These are phyloP conservation scores for Pogona vitticeps DNA, from an alignment of 2,113 vertebrate species.

Conservation along the genomic window DNA sequence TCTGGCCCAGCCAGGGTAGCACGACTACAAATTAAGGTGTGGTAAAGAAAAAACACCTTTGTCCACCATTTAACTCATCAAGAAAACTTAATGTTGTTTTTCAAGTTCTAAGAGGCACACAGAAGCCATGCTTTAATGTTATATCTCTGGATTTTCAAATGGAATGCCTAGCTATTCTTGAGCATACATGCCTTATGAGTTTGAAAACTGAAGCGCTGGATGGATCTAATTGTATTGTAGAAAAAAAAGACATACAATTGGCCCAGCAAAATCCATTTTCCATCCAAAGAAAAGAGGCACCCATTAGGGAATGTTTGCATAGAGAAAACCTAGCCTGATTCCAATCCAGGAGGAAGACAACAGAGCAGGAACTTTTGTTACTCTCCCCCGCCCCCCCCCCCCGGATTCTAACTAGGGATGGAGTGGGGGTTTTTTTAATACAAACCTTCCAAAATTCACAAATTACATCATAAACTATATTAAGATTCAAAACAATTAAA, in stretches of 20 bases:
- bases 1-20: not conserved
- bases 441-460: no score
- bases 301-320: not conserved
- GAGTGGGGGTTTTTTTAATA: no score
- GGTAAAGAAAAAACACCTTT: not conserved
- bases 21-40: conserved; percentile 10
- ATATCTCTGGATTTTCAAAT: not conserved
- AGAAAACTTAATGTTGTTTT: conserved; percentile 5
- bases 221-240: not conserved
- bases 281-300: not conserved
- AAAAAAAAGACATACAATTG: not conserved
- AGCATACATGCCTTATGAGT: not conserved
- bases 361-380: not conserved
- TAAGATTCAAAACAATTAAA: no score
- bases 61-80: not conserved
- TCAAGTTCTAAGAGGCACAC: not conserved
- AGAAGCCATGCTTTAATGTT: not conserved
- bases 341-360: not conserved
- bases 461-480: no score
- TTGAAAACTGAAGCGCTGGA: not conserved
- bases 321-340: not conserved
- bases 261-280: not conserved
- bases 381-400: no score
- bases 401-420: no score
- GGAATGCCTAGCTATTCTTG: not conserved